These are phyloP conservation scores for Nannobrachium achirus DNA, from an alignment of 2,113 vertebrate genomes.

Conservation along the genomic window DNA sequence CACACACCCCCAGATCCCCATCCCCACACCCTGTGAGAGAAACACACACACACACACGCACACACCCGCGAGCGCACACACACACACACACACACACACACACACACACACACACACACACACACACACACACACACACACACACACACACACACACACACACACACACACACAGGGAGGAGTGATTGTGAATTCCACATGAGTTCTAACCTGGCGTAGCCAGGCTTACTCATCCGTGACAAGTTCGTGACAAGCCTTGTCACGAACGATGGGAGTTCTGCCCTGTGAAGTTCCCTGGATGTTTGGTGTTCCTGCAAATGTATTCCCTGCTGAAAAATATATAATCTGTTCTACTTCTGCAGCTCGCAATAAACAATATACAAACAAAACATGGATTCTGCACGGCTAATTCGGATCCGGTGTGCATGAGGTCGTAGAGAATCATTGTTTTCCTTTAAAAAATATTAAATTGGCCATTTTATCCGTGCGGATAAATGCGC, in stretches of 20 bases:
- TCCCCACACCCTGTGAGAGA: constrained; percentile 61
- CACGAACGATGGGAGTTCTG: not conserved
- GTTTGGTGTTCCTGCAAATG: not conserved
- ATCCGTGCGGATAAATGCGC: too few relatives aligned
- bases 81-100: not conserved
- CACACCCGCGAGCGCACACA: not conserved
- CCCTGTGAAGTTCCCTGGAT: not conserved
- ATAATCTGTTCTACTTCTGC: not conserved
- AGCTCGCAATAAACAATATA: too few relatives aligned
- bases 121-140: not conserved
- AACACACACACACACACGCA: too few relatives aligned
- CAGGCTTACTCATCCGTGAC: not conserved
- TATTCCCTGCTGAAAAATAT: too few relatives aligned
- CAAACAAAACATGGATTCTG: too few relatives aligned
- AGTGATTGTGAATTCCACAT: not conserved
- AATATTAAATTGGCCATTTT: too few relatives aligned
- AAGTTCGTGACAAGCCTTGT: not conserved
- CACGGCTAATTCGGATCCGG: too few relatives aligned
- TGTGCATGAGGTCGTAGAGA: too few relatives aligned
- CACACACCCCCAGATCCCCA: constrained; percentile 31
- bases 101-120: too few relatives aligned
- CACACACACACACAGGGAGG: not conserved
- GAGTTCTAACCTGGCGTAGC: not conserved
- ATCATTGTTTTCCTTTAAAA: too few relatives aligned
- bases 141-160: too few relatives aligned